These are phyloP conservation scores for Alsophila aescularia DNA, from an alignment of 2,888 invertebrate genomes.

Conservation along the genomic window DNA sequence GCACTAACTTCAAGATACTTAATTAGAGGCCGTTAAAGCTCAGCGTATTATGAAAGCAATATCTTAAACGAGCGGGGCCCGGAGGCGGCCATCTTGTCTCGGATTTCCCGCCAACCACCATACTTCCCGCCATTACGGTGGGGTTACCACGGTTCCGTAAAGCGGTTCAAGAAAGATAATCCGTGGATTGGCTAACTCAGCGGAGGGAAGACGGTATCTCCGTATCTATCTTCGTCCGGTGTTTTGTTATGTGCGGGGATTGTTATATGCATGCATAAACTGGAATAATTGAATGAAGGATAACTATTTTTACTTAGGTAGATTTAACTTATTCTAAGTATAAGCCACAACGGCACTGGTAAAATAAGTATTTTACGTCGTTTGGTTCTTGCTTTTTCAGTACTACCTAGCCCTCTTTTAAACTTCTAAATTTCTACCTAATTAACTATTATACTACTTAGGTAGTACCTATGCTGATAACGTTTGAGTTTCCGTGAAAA, in stretches of 20 bases:
- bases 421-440: too few relatives aligned
- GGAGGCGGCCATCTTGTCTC: conserved; percentile 68
- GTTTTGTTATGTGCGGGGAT: conserved; percentile 26
- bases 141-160: conserved; percentile 44
- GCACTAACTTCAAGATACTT: conserved; percentile 43
- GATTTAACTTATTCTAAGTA: too few relatives aligned
- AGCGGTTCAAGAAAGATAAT: conserved; percentile 61
- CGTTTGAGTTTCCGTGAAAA: too few relatives aligned
- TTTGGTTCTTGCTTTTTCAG: too few relatives aligned
- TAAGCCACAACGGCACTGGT: too few relatives aligned
- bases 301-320: background rate
- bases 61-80: conserved; percentile 47
- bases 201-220: conserved; percentile 53
- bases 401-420: too few relatives aligned
- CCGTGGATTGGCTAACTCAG: conserved; percentile 61
- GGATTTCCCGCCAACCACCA: conserved; percentile 50
- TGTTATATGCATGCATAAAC: conserved; percentile 21
- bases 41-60: conserved; percentile 51
- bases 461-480: too few relatives aligned
- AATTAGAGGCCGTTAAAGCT: conserved; percentile 41
- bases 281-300: background rate
- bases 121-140: conserved; percentile 56
- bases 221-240: conserved; percentile 48
- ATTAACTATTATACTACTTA: too few relatives aligned
- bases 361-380: too few relatives aligned